A percentile compares a stretch with the other conserved stretches of the same genome.
Conservation (phyloP, 2,113 vertebrate species). For the Emydocephalus ijimae region DNA sequence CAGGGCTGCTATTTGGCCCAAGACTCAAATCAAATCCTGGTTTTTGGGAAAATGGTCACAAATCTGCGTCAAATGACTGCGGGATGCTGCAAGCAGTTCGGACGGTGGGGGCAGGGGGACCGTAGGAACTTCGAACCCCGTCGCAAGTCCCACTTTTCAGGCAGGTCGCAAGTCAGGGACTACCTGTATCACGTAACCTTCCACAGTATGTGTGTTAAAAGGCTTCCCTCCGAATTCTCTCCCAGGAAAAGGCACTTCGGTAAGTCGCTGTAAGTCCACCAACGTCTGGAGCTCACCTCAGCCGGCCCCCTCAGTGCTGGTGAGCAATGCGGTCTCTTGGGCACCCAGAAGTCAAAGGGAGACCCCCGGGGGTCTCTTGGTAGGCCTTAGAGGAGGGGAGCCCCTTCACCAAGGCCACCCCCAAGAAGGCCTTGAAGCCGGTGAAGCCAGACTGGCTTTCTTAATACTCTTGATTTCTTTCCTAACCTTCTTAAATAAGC, state of each 20-base stretch:
- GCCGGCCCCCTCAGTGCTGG: not conserved
- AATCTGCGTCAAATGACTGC: no score
- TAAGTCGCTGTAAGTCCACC: not conserved
- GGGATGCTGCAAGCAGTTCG: no score
- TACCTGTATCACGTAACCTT: not conserved
- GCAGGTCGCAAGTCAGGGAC: not conserved
- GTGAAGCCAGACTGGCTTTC: not conserved
- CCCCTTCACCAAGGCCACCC: not conserved
- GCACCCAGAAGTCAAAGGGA: not conserved
- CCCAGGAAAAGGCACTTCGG: not conserved
- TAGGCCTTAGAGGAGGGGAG: not conserved
- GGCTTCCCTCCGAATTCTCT: not conserved
- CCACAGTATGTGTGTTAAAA: not conserved
- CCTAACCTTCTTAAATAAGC: not conserved
- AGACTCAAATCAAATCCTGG: not conserved
- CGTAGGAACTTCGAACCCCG: not conserved
- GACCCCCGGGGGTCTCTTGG: not conserved
- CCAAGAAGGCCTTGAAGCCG: not conserved
- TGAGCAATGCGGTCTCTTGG: accelerated
- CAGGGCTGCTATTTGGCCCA: not conserved
- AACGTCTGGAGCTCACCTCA: not conserved
- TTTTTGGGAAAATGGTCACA: not conserved
- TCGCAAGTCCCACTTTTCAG: not conserved
- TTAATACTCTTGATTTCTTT: not conserved
- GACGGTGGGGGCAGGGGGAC: not conserved